Evolutionary conservation across 1,140 invertebrate species (phyloP).

Genomic region (Aplysia californica): DNA sequence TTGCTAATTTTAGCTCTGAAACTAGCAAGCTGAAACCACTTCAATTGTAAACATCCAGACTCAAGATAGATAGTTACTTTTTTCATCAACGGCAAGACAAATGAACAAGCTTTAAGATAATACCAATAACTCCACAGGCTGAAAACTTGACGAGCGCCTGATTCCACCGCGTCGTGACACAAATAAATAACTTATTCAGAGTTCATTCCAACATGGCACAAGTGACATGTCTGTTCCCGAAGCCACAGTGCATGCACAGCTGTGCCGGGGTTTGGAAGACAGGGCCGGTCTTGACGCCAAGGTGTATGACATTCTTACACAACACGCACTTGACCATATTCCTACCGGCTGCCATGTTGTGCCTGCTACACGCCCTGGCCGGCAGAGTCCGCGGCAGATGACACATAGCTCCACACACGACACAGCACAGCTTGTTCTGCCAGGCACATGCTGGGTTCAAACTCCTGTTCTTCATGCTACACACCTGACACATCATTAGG

Average conservation of each 20-base stretch:
- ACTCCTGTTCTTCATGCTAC: background rate
- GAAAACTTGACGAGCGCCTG: too few relatives aligned
- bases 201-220: constrained; percentile 14
- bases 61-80: too few relatives aligned
- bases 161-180: too few relatives aligned
- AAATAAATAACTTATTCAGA: too few relatives aligned
- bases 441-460: constrained; percentile 15
- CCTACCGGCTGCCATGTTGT: background rate
- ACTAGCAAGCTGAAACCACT: too few relatives aligned
- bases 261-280: background rate
- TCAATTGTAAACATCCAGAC: too few relatives aligned
- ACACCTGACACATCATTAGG: constrained; percentile 3
- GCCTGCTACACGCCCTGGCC: background rate
- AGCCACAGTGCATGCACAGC: background rate
- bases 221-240: background rate
- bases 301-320: background rate
- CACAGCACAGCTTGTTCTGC: constrained; percentile 16
- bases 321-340: constrained; percentile 4
- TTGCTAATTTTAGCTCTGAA: too few relatives aligned
- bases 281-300: background rate
- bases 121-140: too few relatives aligned
- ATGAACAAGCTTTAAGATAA: too few relatives aligned
- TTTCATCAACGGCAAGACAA: too few relatives aligned
- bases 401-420: background rate
- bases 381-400: background rate